phyloP scores from a whole-genome alignment of 2,797 vertebrate genomes.

The Eurystomus glaucurus region DNA sequence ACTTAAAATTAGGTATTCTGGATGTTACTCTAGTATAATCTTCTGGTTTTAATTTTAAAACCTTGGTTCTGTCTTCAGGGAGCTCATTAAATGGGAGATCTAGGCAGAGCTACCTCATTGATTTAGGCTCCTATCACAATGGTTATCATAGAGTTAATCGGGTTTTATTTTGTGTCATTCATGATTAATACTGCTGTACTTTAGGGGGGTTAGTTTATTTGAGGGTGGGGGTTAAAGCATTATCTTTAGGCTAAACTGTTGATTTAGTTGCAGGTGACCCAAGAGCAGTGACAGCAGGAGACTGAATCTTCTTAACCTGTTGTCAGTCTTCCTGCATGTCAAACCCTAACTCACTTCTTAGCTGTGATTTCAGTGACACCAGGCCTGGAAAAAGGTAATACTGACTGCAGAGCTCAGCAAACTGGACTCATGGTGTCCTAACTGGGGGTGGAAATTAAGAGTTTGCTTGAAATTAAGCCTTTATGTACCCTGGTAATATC shows the following conservation, averaged over 20 bases:
- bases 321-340: background rate
- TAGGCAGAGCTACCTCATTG: background rate
- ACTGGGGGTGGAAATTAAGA: background rate
- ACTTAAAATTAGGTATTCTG: background rate
- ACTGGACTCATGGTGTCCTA: background rate
- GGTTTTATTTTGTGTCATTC: background rate
- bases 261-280: background rate
- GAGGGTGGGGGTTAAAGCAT: background rate
- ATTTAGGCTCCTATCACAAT: background rate
- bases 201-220: background rate
- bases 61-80: background rate
- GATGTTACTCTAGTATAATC: background rate
- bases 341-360: background rate
- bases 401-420: background rate
- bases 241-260: background rate
- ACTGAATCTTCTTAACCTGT: background rate
- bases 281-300: background rate
- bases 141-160: background rate
- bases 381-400: background rate
- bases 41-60: background rate
- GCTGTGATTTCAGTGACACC: background rate
- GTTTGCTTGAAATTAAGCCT: background rate
- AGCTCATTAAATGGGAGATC: background rate
- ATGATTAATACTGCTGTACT: background rate
- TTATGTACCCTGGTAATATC: background rate